These are phyloP conservation scores for Haliclystus octoradiatus DNA, from an alignment of 30 jellyfish, hydroid and myxozoan species.

Conservation along the genomic window DNA sequence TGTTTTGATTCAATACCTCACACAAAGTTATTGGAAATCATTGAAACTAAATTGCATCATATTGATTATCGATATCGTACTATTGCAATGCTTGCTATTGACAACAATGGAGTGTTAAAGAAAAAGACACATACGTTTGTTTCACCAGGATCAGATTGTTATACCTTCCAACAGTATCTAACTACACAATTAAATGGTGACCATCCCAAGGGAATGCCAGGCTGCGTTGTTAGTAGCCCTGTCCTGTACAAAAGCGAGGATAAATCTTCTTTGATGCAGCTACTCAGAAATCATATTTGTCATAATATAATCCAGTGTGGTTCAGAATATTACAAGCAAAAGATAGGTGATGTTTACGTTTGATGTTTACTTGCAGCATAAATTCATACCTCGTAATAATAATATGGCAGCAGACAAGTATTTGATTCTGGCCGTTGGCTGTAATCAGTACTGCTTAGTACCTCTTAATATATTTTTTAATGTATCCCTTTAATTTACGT, in stretches of 20 bases:
- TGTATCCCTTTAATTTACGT: background rate
- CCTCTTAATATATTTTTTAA: background rate
- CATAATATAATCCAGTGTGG: conserved; percentile 45
- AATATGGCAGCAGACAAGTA: too few species aligned
- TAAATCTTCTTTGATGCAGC: background rate
- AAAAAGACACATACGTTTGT: background rate
- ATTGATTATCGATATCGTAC: conserved; percentile 24
- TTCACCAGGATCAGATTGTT: background rate
- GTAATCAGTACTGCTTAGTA: background rate
- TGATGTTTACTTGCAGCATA: too few species aligned
- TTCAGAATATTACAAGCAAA: conserved; percentile 21
- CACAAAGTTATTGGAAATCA: conserved; percentile 23
- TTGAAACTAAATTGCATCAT: conserved; percentile 12
- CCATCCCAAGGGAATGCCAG: background rate
- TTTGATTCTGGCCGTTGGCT: too few species aligned
- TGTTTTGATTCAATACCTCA: conserved; percentile 90
- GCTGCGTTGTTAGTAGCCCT: background rate
- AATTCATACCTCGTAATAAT: too few species aligned
- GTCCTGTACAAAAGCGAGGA: background rate
- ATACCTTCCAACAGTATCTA: background rate
- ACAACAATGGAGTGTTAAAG: background rate
- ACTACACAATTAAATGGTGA: background rate
- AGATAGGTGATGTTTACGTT: conserved; percentile 31
- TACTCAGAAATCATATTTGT: conserved; percentile 38
- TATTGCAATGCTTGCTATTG: conserved; percentile 16